These are phyloP conservation scores for Tetramorium parvispinum DNA, from an alignment of 1,140 invertebrate genomes.

Conservation along the genomic window DNA sequence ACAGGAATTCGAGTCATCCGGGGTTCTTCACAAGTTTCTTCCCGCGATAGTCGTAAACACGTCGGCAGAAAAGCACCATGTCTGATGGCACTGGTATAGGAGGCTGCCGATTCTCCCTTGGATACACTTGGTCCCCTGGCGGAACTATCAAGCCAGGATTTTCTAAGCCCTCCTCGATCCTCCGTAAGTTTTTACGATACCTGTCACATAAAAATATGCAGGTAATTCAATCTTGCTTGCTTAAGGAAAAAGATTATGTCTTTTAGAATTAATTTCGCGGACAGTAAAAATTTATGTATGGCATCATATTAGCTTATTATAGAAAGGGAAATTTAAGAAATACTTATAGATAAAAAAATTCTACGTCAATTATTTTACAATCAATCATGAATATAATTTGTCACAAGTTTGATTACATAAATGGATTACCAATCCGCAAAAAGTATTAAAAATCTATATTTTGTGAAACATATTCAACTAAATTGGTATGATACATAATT, in stretches of 20 bases:
- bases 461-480: background rate
- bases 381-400: background rate
- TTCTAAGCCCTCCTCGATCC: slow-evolving; percentile 88
- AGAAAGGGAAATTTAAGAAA: background rate
- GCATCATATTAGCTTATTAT: background rate
- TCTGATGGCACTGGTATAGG: slow-evolving; percentile 92
- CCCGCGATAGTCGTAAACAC: slow-evolving; percentile 97
- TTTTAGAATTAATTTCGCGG: background rate
- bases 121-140: slow-evolving; percentile 85
- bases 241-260: background rate
- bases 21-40: slow-evolving; percentile 92
- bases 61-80: slow-evolving; percentile 96
- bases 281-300: slow-evolving; percentile 48
- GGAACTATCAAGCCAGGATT: slow-evolving; percentile 88
- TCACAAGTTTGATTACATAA: background rate
- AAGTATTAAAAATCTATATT: background rate
- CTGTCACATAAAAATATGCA: slow-evolving; percentile 79
- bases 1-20: slow-evolving; percentile 85
- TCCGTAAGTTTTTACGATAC: slow-evolving; percentile 88
- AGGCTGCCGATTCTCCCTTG: slow-evolving; percentile 87
- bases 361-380: background rate
- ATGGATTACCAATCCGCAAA: background rate
- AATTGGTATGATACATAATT: background rate
- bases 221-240: background rate
- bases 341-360: background rate